A percentile compares a stretch with the other conserved stretches of the same genome.
Conservation (phyloP, 2,888 invertebrate species). For the Eilema sororculum region DNA sequence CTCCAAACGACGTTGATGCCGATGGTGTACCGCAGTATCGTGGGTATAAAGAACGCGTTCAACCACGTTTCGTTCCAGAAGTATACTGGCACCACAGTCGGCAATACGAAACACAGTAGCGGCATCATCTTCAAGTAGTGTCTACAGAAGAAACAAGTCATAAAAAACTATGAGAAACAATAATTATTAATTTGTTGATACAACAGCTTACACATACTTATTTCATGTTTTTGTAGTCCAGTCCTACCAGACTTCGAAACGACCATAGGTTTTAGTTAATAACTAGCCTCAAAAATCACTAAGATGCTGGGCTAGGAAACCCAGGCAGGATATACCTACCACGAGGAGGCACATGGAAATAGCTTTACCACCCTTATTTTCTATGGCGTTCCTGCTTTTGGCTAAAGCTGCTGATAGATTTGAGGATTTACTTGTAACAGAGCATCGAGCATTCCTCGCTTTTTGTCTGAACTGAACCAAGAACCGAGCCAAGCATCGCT, state of each 20-base stretch:
- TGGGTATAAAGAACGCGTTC: slow-evolving; percentile 92
- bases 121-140: slow-evolving; percentile 93
- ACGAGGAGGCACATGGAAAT: no score
- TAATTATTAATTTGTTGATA: neutral
- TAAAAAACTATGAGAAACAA: no score
- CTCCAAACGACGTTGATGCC: slow-evolving; percentile 96
- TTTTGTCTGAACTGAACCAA: no score
- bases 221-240: neutral
- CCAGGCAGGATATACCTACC: neutral
- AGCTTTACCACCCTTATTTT: neutral
- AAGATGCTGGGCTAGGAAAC: neutral
- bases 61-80: slow-evolving; percentile 92
- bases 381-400: neutral
- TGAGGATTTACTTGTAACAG: no score
- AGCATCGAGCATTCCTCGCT: no score
- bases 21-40: slow-evolving; percentile 91
- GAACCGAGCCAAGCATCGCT: no score
- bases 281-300: no score
- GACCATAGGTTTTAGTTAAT: neutral
- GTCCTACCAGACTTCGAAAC: neutral
- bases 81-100: slow-evolving; percentile 92
- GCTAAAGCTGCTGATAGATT: no score
- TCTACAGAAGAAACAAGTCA: slow-evolving; percentile 73
- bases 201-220: neutral
- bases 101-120: slow-evolving; percentile 92